phyloP scores from a whole-genome alignment of 1,140 invertebrate species.

The Oppia nitens region DNA sequence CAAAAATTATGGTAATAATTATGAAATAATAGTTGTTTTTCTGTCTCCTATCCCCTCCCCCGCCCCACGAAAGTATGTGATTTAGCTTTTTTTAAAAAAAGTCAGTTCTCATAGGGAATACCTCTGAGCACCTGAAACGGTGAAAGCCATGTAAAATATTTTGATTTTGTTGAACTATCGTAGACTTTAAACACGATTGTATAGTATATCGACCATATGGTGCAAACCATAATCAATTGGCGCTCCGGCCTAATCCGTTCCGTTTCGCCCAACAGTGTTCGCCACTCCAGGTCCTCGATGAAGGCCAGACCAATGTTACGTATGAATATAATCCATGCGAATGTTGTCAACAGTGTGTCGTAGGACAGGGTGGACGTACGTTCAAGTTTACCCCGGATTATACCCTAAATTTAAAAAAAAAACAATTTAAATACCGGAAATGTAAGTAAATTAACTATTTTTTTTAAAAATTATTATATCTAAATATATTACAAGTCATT shows the following conservation, averaged over 20 bases:
- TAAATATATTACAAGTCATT: too few relatives aligned
- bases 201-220: conserved; percentile 9
- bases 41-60: too few relatives aligned
- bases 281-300: conserved; percentile 5
- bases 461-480: too few relatives aligned
- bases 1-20: too few relatives aligned
- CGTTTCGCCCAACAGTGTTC: conserved; percentile 1
- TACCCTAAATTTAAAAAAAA: background rate
- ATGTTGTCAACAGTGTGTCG: background rate
- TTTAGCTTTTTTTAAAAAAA: too few relatives aligned
- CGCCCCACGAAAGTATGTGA: too few relatives aligned
- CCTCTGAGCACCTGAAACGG: conserved; percentile 5
- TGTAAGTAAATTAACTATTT: too few relatives aligned
- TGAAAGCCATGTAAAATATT: conserved; percentile 1
- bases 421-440: too few relatives aligned
- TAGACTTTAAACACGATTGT: background rate
- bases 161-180: background rate
- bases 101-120: too few relatives aligned
- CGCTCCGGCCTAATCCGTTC: conserved; percentile 2
- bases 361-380: background rate
- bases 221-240: conserved; percentile 8
- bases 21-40: too few relatives aligned
- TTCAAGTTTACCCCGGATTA: background rate
- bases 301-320: conserved; percentile 5
- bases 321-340: background rate